These are phyloP conservation scores for Megaceryle torquata DNA, from an alignment of 2,113 vertebrate species.

Conservation along the genomic window DNA sequence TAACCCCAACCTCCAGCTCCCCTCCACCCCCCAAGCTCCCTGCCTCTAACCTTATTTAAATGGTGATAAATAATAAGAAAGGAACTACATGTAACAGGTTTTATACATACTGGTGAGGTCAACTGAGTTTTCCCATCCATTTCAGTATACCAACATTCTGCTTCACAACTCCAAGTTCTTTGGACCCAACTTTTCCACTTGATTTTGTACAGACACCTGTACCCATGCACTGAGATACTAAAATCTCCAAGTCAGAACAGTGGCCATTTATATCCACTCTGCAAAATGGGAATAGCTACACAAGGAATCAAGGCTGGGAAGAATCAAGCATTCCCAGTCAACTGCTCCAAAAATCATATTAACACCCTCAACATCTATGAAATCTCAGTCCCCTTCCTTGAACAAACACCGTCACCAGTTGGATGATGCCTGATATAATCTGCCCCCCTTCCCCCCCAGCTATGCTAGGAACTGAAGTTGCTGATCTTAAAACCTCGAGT, in stretches of 20 bases:
- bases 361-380: not conserved
- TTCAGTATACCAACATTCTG: not conserved
- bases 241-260: not conserved
- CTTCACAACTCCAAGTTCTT: not conserved
- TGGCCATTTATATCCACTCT: not conserved
- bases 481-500: not conserved
- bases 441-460: not conserved
- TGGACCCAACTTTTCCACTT: not conserved
- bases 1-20: too few relatives aligned
- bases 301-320: not conserved
- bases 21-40: not conserved
- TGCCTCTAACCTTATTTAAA: not conserved
- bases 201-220: not conserved
- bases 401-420: not conserved
- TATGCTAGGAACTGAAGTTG: not conserved
- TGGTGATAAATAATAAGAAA: not conserved
- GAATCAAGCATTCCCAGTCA: not conserved
- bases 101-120: not conserved
- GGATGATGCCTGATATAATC: not conserved
- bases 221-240: not conserved
- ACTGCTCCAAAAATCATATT: not conserved
- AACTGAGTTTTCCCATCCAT: not conserved
- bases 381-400: not conserved
- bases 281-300: not conserved
- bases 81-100: not conserved